phyloP scores from a whole-genome alignment of 2,888 invertebrate species.

The Acrocyrtus sp. region DNA sequence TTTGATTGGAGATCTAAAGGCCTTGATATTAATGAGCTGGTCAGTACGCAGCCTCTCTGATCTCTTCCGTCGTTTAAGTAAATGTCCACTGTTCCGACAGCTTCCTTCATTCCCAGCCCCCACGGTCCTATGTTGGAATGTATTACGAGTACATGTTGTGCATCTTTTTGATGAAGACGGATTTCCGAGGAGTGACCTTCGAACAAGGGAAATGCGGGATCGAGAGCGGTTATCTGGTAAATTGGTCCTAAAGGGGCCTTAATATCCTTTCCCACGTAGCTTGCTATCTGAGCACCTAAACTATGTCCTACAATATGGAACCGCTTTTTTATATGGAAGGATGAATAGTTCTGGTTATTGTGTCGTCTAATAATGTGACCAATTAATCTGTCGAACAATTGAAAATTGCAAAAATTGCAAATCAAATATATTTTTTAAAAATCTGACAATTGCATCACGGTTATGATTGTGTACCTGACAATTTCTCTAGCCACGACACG shows the following conservation, averaged over 20 bases:
- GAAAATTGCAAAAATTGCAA: no score
- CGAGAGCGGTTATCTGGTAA: constrained; percentile 46
- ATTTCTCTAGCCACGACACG: constrained; percentile 52
- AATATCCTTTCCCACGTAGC: constrained; percentile 48
- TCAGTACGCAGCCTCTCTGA: constrained; percentile 46
- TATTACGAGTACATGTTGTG: constrained; percentile 38
- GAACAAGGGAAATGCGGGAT: constrained; percentile 51
- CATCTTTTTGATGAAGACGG: constrained; percentile 40
- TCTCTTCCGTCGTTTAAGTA: constrained; percentile 52
- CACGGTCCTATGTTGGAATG: constrained; percentile 48
- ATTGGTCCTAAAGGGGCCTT: constrained; percentile 5
- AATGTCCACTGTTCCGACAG: constrained; percentile 47
- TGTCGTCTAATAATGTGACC: no score
- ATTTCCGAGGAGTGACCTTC: constrained; percentile 38
- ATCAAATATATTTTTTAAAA: not conserved
- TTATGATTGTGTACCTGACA: constrained; percentile 11
- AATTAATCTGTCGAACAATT: constrained; percentile 39
- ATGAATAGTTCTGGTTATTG: constrained; percentile 15
- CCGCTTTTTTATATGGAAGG: no score
- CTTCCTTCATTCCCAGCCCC: constrained; percentile 48
- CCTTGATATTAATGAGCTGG: no score
- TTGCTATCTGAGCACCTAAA: constrained; percentile 49
- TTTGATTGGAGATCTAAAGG: no score
- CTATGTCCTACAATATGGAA: constrained; percentile 54
- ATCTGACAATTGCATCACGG: no score